Evolutionary conservation across 2,888 invertebrate species (phyloP), one percentile per base, ranked within the genome.

Genomic region (Drosophila mettleri): DNA sequence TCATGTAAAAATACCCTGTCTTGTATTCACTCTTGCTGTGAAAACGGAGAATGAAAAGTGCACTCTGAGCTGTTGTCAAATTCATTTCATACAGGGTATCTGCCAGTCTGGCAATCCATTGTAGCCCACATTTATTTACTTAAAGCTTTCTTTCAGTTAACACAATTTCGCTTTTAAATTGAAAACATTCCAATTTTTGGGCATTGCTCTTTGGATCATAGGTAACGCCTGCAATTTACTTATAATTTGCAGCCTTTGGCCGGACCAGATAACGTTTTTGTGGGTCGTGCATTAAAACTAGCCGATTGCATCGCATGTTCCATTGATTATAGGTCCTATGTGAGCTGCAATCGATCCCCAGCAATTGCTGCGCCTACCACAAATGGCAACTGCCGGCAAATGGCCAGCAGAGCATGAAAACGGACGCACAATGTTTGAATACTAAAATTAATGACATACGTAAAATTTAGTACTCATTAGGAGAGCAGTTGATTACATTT

Each of bases 321-420:
- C 24, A 51, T 66, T 58, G 70, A 80, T 77, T 70, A 79, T 85
- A 79, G 68, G 73, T 70, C 55, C 67, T 68, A 75, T 61, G n/a
- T n/a, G n/a, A 63, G 24, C 69, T 65, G 63, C 49, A 68, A 82
- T 70, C 73, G 68, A 71, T 61, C 55, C 46, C 53, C 79, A 61
- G 54, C 62, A 54, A 43, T 51, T 55, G 39, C 65, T 31, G 58
- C 49, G 43, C 65, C 68, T 49, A 59, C 84, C 74, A 52, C 86
- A 83, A 64, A 78, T 71, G 31, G 70, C 63, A 67, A 57, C 59
- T 59, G 53, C 64, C 69, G 16, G 70, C 65, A 65, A 57, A 67
- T 61, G 57, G 71, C 69, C 73, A 69, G 45, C 64, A 63, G 61
- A 64, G 68, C 69, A 72, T 51, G 72, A 69, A 77, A 80, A 73